Base-by-base conservation (phyloP, 2,113 vertebrate species). In the Ctenomys sociabilis region DNA sequence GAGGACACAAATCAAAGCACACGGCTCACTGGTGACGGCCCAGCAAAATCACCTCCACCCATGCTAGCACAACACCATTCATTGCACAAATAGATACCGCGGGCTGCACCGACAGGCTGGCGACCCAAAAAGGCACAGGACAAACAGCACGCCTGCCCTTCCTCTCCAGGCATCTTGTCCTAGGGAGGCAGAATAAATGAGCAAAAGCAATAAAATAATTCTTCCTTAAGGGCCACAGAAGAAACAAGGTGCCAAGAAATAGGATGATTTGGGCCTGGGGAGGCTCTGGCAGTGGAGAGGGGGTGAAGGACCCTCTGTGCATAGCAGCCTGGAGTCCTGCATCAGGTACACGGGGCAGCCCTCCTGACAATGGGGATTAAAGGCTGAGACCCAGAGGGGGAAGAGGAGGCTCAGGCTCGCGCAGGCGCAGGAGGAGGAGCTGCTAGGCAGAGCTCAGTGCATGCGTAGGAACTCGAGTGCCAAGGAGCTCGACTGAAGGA, bases 151-250 rank as follows among this genome's bases (percentile, higher is more conserved):
- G 37, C 28, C 57, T 64, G 40, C 9, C 59, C 77, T 85, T 92
- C 81, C 11, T 91, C 21, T 66, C 22, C 35, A 49, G 16, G 28
- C 32, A 32, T 28, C n/a, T 40, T 80, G 28, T 95, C 37, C 35
- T 24, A 2, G 37, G 45, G 40, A 96, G 63, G 82, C 32, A 90
- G 77, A 87, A 90, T 73, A 57, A 68, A 90, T 5, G 4, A 85
- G 57, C 30, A 80, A 84, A 68, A 80, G 14, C 32, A 40, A 72
- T 30, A 63, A 84, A 63, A 66, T 32, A 70, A 81, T 2, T 45
- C 28, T 8, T 54, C 3, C 0, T 14, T n/a, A 78, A 54, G 2
- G 35, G 26, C n/a, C 73, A 52, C 10, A 32, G 61, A 80, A 49
- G 63, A 49, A 88, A 72, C 32, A 77, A 68, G 82, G 32, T 10